These are phyloP conservation scores for Heptranchias perlo DNA, from an alignment of 2,113 vertebrate species.

Conservation along the genomic window DNA sequence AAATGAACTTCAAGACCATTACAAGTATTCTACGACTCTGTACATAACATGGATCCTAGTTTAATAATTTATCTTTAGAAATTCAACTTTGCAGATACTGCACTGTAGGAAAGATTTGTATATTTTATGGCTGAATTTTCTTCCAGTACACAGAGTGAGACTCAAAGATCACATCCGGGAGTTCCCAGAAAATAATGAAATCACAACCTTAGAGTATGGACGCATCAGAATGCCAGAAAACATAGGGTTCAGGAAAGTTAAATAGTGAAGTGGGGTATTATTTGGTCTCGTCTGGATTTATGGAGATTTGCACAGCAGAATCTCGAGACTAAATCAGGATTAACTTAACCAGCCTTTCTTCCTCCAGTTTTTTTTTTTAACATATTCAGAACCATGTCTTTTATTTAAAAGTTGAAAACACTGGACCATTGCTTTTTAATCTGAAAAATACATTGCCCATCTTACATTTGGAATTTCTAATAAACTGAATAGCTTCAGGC, in stretches of 20 bases:
- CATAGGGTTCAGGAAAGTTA: not conserved
- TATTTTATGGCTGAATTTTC: not conserved
- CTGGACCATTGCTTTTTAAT: not conserved
- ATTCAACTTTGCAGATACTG: not conserved
- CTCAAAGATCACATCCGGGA: not conserved
- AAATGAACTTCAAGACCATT: not conserved
- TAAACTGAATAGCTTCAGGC: not conserved
- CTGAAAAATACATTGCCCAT: not conserved
- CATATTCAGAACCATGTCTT: not conserved
- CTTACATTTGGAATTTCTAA: constrained; percentile 15
- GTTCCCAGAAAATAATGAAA: not conserved
- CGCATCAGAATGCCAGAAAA: not conserved
- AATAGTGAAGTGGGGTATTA: not conserved
- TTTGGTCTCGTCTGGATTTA: not conserved
- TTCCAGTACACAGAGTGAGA: not conserved
- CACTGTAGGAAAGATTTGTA: not conserved
- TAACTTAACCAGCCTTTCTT: not conserved
- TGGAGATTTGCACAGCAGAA: not conserved
- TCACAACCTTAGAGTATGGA: not conserved
- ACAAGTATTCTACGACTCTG: not conserved
- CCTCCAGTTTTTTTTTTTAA: not conserved
- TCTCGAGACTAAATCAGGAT: not conserved
- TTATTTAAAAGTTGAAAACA: not conserved
- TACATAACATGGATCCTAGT: not conserved
- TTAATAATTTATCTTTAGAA: not conserved